Evolutionary conservation across 2,888 invertebrate genomes (phyloP).

Genomic region (Phania funesta): DNA sequence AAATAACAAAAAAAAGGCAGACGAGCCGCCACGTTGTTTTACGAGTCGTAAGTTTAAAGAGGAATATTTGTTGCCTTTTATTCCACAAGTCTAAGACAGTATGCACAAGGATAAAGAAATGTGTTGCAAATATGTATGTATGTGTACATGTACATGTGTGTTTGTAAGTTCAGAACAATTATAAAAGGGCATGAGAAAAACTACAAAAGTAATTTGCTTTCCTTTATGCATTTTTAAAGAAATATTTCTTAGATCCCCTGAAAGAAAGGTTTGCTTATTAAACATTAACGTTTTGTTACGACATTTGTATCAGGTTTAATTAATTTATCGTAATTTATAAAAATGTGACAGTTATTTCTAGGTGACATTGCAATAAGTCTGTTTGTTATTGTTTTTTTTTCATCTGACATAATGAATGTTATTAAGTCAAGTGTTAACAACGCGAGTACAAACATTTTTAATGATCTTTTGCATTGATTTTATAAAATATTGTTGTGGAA

Average conservation of each 20-base stretch:
- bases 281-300: constrained; percentile 47
- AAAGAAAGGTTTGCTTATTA: not conserved
- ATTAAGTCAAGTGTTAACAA: constrained; percentile 60
- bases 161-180: not conserved
- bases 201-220: not conserved
- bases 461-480: constrained; percentile 20
- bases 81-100: not conserved
- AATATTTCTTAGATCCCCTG: not conserved
- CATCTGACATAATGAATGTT: constrained; percentile 10
- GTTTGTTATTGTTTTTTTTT: constrained; percentile 11
- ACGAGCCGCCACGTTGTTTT: constrained; percentile 39
- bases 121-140: constrained; percentile 11
- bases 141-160: not conserved
- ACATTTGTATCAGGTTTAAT: constrained; percentile 65
- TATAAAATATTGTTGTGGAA: constrained; percentile 6
- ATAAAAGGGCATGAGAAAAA: constrained; percentile 24
- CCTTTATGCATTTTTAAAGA: not conserved
- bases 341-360: constrained; percentile 61
- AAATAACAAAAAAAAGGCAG: constrained; percentile 10
- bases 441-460: not conserved
- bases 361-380: constrained; percentile 3
- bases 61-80: not conserved
- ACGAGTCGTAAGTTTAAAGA: constrained; percentile 18
- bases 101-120: constrained; percentile 11
- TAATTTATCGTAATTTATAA: constrained; percentile 67